Conservation (phyloP, 2,888 invertebrate species). For the Chironomus tentans region DNA sequence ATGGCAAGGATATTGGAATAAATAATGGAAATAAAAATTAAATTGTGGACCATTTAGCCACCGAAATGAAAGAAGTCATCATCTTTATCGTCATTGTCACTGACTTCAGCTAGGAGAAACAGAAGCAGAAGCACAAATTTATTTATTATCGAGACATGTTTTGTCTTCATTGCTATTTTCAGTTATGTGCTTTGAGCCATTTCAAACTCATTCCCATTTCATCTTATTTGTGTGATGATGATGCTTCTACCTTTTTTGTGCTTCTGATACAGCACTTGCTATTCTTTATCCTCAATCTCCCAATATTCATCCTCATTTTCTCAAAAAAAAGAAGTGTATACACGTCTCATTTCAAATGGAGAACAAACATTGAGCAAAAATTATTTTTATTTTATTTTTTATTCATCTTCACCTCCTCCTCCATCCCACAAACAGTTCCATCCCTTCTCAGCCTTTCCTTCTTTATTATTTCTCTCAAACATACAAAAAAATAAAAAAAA, state of each 20-base stretch:
- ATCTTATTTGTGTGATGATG: neutral
- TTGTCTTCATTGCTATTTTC: neutral
- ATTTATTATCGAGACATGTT: slow-evolving; percentile 25
- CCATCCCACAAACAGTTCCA: no score
- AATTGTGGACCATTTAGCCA: neutral
- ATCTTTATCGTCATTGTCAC: neutral
- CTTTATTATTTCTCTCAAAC: neutral
- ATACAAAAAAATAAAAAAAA: slow-evolving; percentile 6
- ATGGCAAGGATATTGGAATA: neutral
- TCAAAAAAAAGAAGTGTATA: neutral
- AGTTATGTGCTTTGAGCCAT: slow-evolving; percentile 13
- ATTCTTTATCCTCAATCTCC: neutral
- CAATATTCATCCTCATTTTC: slow-evolving; percentile 3
- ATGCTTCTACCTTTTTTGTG: slow-evolving; percentile 26
- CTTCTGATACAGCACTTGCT: neutral
- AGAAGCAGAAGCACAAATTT: neutral
- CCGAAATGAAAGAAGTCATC: neutral
- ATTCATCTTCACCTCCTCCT: neutral
- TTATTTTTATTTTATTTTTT: no score
- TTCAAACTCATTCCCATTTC: no score
- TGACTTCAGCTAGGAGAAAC: neutral
- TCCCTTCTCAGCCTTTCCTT: neutral
- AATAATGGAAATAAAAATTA: neutral
- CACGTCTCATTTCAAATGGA: slow-evolving; percentile 14
- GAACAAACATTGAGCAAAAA: no score